These are phyloP conservation scores for Masnerella sp. DNA, from an alignment of 2,888 invertebrate genomes.

Conservation along the genomic window DNA sequence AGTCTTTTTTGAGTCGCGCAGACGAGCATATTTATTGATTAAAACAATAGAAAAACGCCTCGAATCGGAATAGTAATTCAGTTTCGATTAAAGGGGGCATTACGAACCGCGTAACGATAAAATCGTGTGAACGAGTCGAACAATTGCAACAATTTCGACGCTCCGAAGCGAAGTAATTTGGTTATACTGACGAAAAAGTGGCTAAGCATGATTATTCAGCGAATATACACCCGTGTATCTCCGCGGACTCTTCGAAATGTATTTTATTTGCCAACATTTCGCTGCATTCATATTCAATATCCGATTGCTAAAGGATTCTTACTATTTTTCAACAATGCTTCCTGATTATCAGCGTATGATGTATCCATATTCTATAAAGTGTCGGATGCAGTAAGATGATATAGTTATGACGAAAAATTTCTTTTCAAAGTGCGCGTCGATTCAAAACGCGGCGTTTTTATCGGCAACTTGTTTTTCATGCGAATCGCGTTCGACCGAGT, in stretches of 20 bases:
- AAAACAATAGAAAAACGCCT: slow-evolving; percentile 15
- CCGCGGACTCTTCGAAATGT: not conserved
- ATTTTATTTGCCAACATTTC: slow-evolving; percentile 36
- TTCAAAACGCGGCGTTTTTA: slow-evolving; percentile 10
- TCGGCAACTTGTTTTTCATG: slow-evolving; percentile 34
- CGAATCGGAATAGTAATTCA: slow-evolving; percentile 12
- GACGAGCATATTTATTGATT: slow-evolving; percentile 25
- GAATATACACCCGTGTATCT: not conserved
- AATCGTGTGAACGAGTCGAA: not conserved
- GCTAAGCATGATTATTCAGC: slow-evolving; percentile 34
- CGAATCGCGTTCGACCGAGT: too few relatives aligned
- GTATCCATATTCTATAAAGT: slow-evolving; percentile 34
- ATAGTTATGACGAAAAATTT: slow-evolving; percentile 40
- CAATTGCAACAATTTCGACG: too few relatives aligned
- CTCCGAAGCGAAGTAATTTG: slow-evolving; percentile 30
- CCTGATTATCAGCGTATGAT: slow-evolving; percentile 45
- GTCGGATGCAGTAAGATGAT: slow-evolving; percentile 44
- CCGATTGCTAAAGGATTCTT: slow-evolving; percentile 46
- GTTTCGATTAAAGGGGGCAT: slow-evolving; percentile 4
- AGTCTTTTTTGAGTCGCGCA: too few relatives aligned
- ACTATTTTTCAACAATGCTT: slow-evolving; percentile 40
- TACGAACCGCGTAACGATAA: slow-evolving; percentile 1
- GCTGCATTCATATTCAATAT: slow-evolving; percentile 47
- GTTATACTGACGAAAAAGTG: slow-evolving; percentile 23
- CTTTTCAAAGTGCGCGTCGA: slow-evolving; percentile 32